phyloP scores from a whole-genome alignment of 2,797 vertebrate genomes.

The Peromyscus eremicus region DNA sequence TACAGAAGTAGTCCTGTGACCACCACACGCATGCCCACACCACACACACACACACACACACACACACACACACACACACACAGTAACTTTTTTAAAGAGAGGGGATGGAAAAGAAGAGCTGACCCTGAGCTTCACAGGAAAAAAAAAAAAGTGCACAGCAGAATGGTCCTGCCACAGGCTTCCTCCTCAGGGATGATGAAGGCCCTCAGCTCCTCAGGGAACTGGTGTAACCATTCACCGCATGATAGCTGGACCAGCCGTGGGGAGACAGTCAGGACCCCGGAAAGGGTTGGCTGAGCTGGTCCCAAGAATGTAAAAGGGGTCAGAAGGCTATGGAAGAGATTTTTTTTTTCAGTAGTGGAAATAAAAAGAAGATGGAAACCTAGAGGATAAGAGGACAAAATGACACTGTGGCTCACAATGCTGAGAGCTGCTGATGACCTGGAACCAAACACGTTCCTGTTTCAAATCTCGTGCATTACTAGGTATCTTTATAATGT shows the following conservation, averaged over 20 bases:
- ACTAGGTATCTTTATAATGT: background rate
- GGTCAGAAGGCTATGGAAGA: background rate
- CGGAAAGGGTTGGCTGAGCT: background rate
- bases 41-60: background rate
- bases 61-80: background rate
- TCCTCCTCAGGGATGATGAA: background rate
- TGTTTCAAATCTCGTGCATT: background rate
- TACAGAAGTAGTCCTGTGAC: background rate
- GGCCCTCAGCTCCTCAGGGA: background rate
- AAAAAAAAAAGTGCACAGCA: background rate
- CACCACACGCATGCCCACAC: too few species aligned
- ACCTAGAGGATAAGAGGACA: background rate
- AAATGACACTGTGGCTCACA: background rate
- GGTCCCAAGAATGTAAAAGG: background rate
- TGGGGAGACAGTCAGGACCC: background rate
- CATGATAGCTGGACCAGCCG: background rate
- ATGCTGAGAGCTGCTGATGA: background rate
- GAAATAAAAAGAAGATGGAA: background rate
- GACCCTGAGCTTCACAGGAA: background rate
- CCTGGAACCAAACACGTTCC: background rate
- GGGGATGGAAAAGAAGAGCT: background rate
- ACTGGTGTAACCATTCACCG: constrained; percentile 40
- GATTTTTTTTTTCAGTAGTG: background rate
- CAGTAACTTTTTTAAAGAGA: background rate
- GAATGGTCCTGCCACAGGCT: background rate